Conservation (phyloP, 2,113 vertebrate genomes). For the Cisticola juncidis region DNA sequence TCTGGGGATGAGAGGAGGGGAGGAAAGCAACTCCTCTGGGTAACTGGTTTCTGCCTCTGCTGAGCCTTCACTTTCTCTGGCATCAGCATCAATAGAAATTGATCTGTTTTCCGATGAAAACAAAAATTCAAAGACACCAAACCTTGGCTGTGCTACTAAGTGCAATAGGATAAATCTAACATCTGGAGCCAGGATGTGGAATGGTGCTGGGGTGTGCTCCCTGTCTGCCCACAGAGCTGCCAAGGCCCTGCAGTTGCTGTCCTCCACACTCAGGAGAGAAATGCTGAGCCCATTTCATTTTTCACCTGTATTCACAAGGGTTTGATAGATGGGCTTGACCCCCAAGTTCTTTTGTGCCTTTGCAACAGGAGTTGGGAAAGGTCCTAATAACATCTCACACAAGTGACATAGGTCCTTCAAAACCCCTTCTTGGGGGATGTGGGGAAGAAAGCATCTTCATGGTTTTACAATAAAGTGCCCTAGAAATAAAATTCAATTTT, state of each 20-base stretch:
- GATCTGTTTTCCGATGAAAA: not conserved
- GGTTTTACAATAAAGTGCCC: not conserved
- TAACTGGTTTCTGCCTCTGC: not conserved
- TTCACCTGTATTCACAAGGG: not conserved
- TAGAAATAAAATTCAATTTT: not conserved
- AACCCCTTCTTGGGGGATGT: not conserved
- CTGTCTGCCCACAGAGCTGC: not conserved
- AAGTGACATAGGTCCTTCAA: not conserved
- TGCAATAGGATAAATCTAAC: not conserved
- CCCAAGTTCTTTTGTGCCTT: not conserved
- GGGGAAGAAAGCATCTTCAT: not conserved
- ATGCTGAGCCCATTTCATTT: not conserved
- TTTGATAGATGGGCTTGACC: not conserved
- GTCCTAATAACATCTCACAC: not conserved
- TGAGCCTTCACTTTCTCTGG: not conserved
- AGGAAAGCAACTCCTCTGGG: not conserved
- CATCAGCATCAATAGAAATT: not conserved
- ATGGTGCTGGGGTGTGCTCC: not conserved
- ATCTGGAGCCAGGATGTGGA: not conserved
- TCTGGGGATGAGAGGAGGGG: not conserved
- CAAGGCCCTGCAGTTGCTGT: not conserved
- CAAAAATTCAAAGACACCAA: not conserved
- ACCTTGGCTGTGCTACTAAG: not conserved
- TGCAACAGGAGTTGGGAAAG: rapidly evolving
- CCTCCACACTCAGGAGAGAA: rapidly evolving